Base-by-base conservation (phyloP, 2,797 vertebrate species). In the Enteromius argenteus region DNA sequence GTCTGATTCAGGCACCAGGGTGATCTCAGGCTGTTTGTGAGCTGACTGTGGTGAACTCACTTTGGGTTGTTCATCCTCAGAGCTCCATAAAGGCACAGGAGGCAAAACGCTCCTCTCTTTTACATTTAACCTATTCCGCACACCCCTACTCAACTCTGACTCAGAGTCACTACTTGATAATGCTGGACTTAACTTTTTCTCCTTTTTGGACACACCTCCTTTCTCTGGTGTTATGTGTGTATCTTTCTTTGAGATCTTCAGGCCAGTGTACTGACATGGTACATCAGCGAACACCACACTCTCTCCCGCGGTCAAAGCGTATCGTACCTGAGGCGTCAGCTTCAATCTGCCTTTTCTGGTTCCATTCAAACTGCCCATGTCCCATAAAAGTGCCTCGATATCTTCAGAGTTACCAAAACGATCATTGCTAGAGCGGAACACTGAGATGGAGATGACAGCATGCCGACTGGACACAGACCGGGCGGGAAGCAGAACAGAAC, bases 321-420 rank as follows among this genome's bases (percentile, higher is more conserved):
- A 97, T 30, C 93, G 95, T 2, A 96, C 92, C 1, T 96, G 91
- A 7, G 97, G 96, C 3, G 91, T 93, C 84, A 98, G 91, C 87
- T 95, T 94, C 42, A 92, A 83, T 30, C 87, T 93, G 21, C 95
- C 94, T 46, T 95, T 96, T n/a, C 96, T 93, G 17, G 96, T 98
- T 64, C 96, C 96, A 84, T 98, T 97, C 91, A 97, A 93, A 90
- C 97, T 98, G 6, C 94, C 95, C 75, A 91, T 91, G 87, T 98
- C 97, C 89, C 94, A 96, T 74, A 98, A 91, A 64, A 97, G 84
- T 64, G 96, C 94, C 62, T 96, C 95, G 1, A 76, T 81, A 42
- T 85, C 88, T 4, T 72, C 87, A 53, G 86, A 58, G 35, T 51
- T 56, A 6, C 1, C 60, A 0, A 42, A 51, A n/a, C 14, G 69